phyloP scores from a whole-genome alignment of 2,113 vertebrate genomes.

The Eubucco bourcierii region DNA sequence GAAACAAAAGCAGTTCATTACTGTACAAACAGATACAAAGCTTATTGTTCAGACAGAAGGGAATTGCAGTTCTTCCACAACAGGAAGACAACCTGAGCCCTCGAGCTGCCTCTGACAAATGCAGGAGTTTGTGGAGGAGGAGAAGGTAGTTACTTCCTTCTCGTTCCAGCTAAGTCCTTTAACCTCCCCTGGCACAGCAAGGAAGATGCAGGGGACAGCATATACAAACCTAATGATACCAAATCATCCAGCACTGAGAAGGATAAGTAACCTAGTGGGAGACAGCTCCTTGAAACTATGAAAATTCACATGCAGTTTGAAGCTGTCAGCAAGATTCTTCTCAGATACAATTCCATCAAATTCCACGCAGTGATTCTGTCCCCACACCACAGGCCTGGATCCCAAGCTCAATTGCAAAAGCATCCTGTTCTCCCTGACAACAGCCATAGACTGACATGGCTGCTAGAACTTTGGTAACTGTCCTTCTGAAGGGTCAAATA shows the following conservation, averaged over 20 bases:
- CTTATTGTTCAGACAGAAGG: constrained; percentile 17
- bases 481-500: not conserved
- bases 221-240: not conserved
- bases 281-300: not conserved
- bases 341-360: not conserved
- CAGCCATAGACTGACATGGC: fast-evolving
- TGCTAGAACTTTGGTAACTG: not conserved
- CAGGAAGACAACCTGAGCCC: not conserved
- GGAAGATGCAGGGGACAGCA: not conserved
- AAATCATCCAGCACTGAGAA: not conserved
- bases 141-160: not conserved
- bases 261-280: not conserved
- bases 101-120: not conserved
- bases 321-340: not conserved
- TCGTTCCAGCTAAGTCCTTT: not conserved
- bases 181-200: not conserved
- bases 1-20: constrained; percentile 72
- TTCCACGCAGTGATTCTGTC: not conserved
- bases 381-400: not conserved
- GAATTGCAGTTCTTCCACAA: not conserved
- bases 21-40: constrained; percentile 50
- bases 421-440: not conserved
- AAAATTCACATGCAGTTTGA: not conserved
- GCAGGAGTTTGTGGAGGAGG: not conserved
- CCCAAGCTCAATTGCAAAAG: not conserved